Conservation (phyloP, 2,888 invertebrate genomes). For the Zygothrica quintamaculata region DNA sequence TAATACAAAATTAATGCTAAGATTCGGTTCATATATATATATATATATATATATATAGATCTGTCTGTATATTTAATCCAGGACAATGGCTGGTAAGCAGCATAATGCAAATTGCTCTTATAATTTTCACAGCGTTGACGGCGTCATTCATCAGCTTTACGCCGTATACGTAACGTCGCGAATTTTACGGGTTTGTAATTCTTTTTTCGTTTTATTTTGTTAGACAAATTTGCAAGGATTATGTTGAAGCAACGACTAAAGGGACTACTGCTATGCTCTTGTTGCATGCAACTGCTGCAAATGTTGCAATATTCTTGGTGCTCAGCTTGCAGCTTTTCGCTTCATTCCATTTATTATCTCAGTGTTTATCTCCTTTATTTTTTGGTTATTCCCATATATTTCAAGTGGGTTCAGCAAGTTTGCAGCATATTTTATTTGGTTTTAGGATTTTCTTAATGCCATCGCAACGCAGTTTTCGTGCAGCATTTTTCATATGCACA, state of each 20-base stretch:
- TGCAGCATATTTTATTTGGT: slow-evolving; percentile 62
- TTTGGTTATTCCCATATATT: slow-evolving; percentile 69
- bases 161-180: slow-evolving; percentile 40
- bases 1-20: too few species aligned
- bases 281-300: slow-evolving; percentile 42
- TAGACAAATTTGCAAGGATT: slow-evolving; percentile 73
- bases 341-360: slow-evolving; percentile 75
- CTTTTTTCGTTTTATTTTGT: too few species aligned
- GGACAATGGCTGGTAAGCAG: slow-evolving; percentile 60
- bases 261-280: slow-evolving; percentile 24
- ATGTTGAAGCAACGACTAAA: slow-evolving; percentile 41
- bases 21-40: background rate
- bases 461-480: slow-evolving; percentile 53
- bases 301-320: slow-evolving; percentile 63
- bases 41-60: background rate
- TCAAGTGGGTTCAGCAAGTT: slow-evolving; percentile 68
- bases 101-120: slow-evolving; percentile 82
- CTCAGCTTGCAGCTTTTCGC: slow-evolving; percentile 64
- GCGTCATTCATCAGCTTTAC: slow-evolving; percentile 71
- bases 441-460: slow-evolving; percentile 57
- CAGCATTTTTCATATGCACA: slow-evolving; percentile 55
- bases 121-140: slow-evolving; percentile 76
- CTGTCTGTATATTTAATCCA: slow-evolving; percentile 26
- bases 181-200: slow-evolving; percentile 34
- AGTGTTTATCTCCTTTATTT: slow-evolving; percentile 45